Base-by-base conservation (phyloP, 1,140 invertebrate species). In the Gonioctena quinquepunctata region DNA sequence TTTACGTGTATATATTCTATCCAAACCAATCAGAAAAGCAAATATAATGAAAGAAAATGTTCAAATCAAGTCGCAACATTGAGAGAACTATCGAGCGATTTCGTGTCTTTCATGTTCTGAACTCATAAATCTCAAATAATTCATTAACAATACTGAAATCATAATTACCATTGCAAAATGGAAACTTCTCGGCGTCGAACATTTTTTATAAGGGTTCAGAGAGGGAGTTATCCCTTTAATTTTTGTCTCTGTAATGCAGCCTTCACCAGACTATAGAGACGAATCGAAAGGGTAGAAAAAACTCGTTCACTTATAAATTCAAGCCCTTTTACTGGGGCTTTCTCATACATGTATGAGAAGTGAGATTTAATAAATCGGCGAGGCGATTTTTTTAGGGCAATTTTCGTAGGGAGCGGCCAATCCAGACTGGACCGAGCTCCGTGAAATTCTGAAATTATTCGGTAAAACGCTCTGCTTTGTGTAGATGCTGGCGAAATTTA, bases 241-340 rank as follows among this genome's bases (percentile, higher is more conserved):
- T 19, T 23, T 54, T 23, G 52, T 54, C 22, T 54, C 22, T 54
- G 33, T 42, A 42, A 42, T 42, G 52, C 52, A 19, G 52, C 13
- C 18, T 18, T 2, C 13, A 23, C 8, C 52, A 54, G 13, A 54
- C 52, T 54, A 54, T 22, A 54, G 52, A 54, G 52, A 23, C 19
- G 52, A 54, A 54, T 54, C 52, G 18, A 54, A 54, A 54, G 52
- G 52, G 52, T 54, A 21, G 19, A 54, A 54, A 54, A 54, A 54
- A 54, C 52, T 23, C 52, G 52, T 54, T 54, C 52, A 54, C 52
- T 54, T 54, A 54, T 54, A 54, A 19, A 54, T 54, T 54, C 19
- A 54, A 18, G 52, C 52, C 52, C 52, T 54, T 54, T 54, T 18
- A 19, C 22, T 23, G 18, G 52, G 52, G 52, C 22, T 54, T 42